Evolutionary conservation across 2,888 invertebrate genomes (phyloP).

Genomic region (Heliconius charithonia): DNA sequence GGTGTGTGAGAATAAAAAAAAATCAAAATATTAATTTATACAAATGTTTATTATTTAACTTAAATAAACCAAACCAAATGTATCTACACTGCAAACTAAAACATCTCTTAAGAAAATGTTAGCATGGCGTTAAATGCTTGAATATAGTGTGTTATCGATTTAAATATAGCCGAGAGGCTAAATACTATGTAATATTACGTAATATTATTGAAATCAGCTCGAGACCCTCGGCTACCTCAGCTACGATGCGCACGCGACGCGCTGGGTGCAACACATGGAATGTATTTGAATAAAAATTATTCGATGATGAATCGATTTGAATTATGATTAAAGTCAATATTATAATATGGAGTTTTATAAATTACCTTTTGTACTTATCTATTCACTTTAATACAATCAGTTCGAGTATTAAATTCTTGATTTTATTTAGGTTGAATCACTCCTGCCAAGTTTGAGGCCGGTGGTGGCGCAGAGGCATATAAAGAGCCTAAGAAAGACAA

Average conservation of each 20-base stretch:
- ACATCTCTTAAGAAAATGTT: not conserved
- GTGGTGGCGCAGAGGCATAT: too few relatives aligned
- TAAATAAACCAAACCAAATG: slow-evolving; percentile 11
- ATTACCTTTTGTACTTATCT: not conserved
- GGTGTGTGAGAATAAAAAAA: not conserved
- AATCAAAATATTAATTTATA: not conserved
- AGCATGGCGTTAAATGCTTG: slow-evolving; percentile 20
- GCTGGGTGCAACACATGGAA: slow-evolving; percentile 36
- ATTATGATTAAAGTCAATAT: not conserved
- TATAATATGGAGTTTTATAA: slow-evolving; percentile 3
- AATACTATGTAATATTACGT: slow-evolving; percentile 37
- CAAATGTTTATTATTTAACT: slow-evolving; percentile 2
- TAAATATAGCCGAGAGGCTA: slow-evolving; percentile 36
- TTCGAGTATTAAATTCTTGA: not conserved
- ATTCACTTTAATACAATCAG: not conserved
- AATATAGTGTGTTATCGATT: slow-evolving; percentile 20
- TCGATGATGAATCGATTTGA: not conserved
- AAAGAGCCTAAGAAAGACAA: too few relatives aligned
- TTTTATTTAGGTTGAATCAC: not conserved
- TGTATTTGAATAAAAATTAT: not conserved
- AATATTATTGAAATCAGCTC: slow-evolving; percentile 43
- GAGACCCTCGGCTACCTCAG: slow-evolving; percentile 32
- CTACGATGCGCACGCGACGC: slow-evolving; percentile 46
- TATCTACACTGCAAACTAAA: slow-evolving; percentile 23
- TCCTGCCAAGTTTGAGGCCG: too few relatives aligned